phyloP scores from a whole-genome alignment of 2,888 invertebrate genomes.

The Brachyptera putata region DNA sequence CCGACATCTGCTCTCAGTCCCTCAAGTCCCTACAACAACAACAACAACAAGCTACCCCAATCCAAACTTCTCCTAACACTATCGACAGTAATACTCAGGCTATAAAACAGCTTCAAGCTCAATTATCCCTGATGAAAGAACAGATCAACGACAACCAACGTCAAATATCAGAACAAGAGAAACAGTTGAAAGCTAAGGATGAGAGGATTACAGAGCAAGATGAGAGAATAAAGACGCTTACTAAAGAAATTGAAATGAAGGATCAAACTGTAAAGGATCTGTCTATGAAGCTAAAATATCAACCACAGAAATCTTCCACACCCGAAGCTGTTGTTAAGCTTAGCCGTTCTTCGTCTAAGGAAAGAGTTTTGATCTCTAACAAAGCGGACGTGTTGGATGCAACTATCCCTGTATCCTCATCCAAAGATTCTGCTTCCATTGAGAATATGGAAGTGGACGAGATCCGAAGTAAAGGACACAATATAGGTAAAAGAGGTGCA shows the following conservation, averaged over 20 bases:
- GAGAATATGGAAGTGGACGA: no score
- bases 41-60: neutral
- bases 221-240: neutral
- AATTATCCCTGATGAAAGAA: neutral
- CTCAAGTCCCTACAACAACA: no score
- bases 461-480: no score
- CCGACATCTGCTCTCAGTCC: neutral
- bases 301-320: neutral
- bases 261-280: neutral
- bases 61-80: neutral
- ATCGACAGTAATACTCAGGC: neutral
- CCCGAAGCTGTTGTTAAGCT: neutral
- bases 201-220: neutral
- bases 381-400: no score
- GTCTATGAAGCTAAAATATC: no score
- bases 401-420: no score
- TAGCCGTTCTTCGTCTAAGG: neutral
- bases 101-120: neutral
- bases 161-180: neutral
- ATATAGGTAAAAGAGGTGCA: no score
- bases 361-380: no score
- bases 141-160: neutral
- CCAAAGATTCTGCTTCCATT: no score
- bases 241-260: constrained; percentile 11
- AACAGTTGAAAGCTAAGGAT: no score